phyloP scores from a whole-genome alignment of 1,140 invertebrate genomes.

The Geopemphigus sp. region DNA sequence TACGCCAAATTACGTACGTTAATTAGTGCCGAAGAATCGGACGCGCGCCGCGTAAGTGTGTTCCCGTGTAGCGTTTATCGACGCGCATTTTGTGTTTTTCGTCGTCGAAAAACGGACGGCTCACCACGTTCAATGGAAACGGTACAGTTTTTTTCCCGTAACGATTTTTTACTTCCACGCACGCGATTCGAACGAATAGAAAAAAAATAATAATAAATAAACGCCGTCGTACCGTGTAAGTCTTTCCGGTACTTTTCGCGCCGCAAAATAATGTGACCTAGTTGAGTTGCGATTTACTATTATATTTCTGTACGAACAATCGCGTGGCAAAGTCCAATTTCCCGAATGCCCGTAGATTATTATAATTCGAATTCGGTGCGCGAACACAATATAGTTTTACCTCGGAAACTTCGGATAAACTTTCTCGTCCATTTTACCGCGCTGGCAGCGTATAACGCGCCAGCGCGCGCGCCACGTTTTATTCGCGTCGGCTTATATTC shows the following conservation, averaged over 20 bases:
- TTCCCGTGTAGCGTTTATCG: no score
- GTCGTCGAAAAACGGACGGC: no score
- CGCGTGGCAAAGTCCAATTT: slow-evolving; percentile 1
- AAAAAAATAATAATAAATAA: not conserved
- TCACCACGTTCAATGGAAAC: not conserved
- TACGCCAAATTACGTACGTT: no score
- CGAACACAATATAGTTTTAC: not conserved
- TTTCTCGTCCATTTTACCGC: not conserved
- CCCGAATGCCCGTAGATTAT: not conserved
- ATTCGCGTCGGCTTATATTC: no score
- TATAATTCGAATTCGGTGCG: slow-evolving; percentile 18
- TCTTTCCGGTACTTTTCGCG: not conserved
- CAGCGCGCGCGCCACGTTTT: no score
- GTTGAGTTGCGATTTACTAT: not conserved
- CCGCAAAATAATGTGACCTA: slow-evolving; percentile 13
- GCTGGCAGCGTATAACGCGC: no score
- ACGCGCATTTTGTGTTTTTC: no score
- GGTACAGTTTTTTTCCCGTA: not conserved
- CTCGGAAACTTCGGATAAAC: slow-evolving; percentile 6
- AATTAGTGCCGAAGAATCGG: no score
- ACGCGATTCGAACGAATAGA: slow-evolving; percentile 28
- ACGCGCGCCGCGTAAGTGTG: no score
- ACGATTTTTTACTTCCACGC: not conserved
- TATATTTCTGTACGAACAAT: slow-evolving; percentile 9
- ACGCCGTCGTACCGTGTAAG: no score